Evolutionary conservation across 2,113 vertebrate genomes (phyloP), one percentile per base, ranked within the genome.

Genomic region (Synchiropus splendidus): DNA sequence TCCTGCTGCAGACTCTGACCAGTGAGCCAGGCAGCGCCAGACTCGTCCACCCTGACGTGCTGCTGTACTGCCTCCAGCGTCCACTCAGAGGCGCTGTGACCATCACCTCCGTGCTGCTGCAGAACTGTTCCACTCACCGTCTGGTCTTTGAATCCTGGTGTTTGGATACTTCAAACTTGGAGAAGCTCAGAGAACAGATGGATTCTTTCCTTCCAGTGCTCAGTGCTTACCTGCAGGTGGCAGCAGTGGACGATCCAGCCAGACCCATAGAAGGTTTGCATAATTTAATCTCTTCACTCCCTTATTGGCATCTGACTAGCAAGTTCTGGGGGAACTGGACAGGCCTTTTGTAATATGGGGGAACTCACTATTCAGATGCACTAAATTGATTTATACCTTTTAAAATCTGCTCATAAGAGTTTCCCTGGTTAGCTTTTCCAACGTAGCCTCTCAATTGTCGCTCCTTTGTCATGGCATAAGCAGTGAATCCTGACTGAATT

Each of bases 61-160:
- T 91, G 1, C 42, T 85, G 36, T 78, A 86, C 62, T 94, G 91
- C 63, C 86, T 97, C 32, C 66, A 58, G 18, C 71, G 13, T 14
- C 45, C 45, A 17, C 79, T 67, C 0, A 18, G 56, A 15, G 61
- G 52, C 1, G 50, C 78, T 4, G 60, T 82, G 35, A 64, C 63
- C 39, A 60, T 91, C 0, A 76, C 76, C 0, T 36, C 69, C 10
- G 21, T 88, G 16, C 74, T 99, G 62, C 72, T 98, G 31, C 73
- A 59, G 43, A 75, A 83, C 69, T 86, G 84, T 67, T 78, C 77
- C 31, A 78, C 89, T 12, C 90, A 95, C 42, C 66, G 88, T 35
- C 82, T 97, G 42, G 59, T 75, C 48, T 94, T 98, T 1, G 91
- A 97, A 76, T 45, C 77, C 16, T 97, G 93, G 93, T 95, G 92